phyloP scores from a whole-genome alignment of 2,113 vertebrate genomes.

The Phalacrocorax carbo region DNA sequence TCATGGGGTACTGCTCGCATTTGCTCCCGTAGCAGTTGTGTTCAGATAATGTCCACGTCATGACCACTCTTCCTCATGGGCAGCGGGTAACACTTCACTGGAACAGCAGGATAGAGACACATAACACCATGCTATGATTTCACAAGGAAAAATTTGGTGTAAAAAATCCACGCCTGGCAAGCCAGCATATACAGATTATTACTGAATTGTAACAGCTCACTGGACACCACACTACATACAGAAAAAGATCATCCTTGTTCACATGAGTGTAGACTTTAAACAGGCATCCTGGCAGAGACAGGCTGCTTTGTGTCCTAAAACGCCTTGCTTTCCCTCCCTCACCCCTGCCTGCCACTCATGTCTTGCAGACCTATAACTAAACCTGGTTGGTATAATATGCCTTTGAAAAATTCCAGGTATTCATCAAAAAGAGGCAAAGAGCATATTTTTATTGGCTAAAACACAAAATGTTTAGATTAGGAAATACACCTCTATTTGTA shows the following conservation, averaged over 20 bases:
- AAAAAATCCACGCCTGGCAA: not conserved
- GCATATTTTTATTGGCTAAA: not conserved
- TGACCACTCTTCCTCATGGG: not conserved
- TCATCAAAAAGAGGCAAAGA: not conserved
- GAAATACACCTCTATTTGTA: not conserved
- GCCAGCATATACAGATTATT: not conserved
- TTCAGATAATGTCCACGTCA: accelerated
- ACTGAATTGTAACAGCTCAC: not conserved
- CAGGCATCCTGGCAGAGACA: not conserved
- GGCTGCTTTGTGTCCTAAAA: not conserved
- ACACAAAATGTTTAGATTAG: not conserved
- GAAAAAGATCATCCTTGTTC: not conserved
- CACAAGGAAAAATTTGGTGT: not conserved
- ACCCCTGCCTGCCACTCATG: not conserved
- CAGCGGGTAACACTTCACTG: not conserved
- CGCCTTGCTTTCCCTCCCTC: not conserved
- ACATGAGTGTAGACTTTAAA: not conserved
- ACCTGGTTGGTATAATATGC: not conserved
- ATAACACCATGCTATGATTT: not conserved
- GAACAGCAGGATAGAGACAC: not conserved
- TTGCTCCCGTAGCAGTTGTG: not conserved
- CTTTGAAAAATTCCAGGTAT: constrained; percentile 10
- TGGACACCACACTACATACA: not conserved
- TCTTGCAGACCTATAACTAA: not conserved
- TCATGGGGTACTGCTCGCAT: not conserved